These are phyloP conservation scores for Gerris lacustris DNA, from an alignment of 2,888 invertebrate genomes.

Conservation along the genomic window DNA sequence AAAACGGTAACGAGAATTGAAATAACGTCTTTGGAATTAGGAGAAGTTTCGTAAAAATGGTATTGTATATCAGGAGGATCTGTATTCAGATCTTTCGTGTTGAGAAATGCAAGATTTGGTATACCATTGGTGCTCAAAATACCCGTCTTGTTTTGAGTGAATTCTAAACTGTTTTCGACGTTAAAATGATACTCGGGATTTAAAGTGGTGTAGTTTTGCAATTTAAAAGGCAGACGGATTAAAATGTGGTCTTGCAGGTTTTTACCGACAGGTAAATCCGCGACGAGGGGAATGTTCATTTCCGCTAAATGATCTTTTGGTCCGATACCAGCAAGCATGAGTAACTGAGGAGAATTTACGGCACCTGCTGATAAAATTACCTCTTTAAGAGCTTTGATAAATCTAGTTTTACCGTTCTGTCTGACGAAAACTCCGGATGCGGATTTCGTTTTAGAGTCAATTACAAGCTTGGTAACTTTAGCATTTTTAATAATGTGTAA, in stretches of 20 bases:
- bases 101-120: slow-evolving; percentile 44
- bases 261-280: slow-evolving; percentile 28
- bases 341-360: slow-evolving; percentile 27
- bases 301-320: slow-evolving; percentile 26
- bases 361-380: slow-evolving; percentile 32
- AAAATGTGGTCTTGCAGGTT: slow-evolving; percentile 28
- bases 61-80: slow-evolving; percentile 32
- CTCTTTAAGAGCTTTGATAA: slow-evolving; percentile 43
- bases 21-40: slow-evolving; percentile 38
- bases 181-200: slow-evolving; percentile 32
- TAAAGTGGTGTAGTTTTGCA: slow-evolving; percentile 16
- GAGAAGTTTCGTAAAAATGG: slow-evolving; percentile 12
- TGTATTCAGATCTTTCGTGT: slow-evolving; percentile 37
- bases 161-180: slow-evolving; percentile 36
- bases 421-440: slow-evolving; percentile 48
- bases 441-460: slow-evolving; percentile 30
- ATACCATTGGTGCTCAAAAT: slow-evolving; percentile 39
- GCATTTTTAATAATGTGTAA: slow-evolving; percentile 72
- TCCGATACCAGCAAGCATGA: slow-evolving; percentile 31
- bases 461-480: slow-evolving; percentile 42
- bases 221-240: slow-evolving; percentile 20
- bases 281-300: slow-evolving; percentile 23
- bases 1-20: slow-evolving; percentile 41
- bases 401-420: slow-evolving; percentile 41
- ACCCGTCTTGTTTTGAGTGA: slow-evolving; percentile 40